Percentiles rank a stretch among this genome's conserved stretches.
phyloP scores from a whole-genome alignment of 2,113 vertebrate species.

The Hemichromis elongatus region DNA sequence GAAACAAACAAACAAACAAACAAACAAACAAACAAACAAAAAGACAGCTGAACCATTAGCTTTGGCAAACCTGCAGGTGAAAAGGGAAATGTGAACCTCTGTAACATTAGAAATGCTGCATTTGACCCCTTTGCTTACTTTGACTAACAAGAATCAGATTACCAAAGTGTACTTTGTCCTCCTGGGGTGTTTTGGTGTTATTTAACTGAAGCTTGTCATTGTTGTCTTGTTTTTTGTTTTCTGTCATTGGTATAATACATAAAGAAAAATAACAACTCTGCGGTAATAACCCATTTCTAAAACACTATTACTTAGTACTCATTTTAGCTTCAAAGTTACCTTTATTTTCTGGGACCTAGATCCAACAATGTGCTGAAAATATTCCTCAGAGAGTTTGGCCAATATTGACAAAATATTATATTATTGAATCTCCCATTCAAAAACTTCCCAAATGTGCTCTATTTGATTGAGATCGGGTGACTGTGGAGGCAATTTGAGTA shows the following conservation, averaged over 20 bases:
- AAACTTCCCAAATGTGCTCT: background rate
- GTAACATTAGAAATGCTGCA: background rate
- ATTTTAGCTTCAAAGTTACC: background rate
- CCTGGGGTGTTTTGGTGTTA: background rate
- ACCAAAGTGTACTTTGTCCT: background rate
- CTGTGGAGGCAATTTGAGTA: background rate
- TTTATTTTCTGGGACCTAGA: background rate
- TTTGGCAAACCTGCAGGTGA: background rate
- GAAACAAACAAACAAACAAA: background rate
- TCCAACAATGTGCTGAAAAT: background rate
- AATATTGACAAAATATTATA: background rate
- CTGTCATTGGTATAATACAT: background rate
- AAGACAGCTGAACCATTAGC: background rate
- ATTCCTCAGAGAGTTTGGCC: background rate
- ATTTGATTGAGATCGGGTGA: background rate
- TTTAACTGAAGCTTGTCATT: background rate
- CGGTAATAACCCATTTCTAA: background rate
- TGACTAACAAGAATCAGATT: background rate
- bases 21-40: background rate
- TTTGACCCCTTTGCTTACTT: background rate
- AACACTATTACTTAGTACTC: background rate
- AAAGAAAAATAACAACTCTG: background rate
- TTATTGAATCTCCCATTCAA: background rate
- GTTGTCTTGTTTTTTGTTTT: background rate
- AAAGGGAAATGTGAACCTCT: background rate